Percentiles rank a stretch among this genome's conserved stretches.
Conservation (phyloP, 2,113 vertebrate species). For the Cisticola juncidis region DNA sequence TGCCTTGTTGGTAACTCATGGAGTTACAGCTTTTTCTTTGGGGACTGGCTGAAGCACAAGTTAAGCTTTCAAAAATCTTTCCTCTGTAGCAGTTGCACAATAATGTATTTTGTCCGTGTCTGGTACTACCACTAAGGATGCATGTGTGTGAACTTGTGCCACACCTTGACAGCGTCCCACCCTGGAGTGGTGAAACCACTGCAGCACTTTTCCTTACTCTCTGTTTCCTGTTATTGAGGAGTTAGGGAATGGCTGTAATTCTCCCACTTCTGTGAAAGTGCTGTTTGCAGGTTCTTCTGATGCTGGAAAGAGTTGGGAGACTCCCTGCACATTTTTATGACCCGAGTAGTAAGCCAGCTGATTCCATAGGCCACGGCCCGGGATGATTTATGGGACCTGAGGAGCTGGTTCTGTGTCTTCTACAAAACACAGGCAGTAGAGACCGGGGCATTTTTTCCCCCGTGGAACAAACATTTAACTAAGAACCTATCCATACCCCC, state of each 20-base stretch:
- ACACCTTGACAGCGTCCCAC: not conserved
- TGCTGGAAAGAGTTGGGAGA: not conserved
- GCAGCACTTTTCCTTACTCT: not conserved
- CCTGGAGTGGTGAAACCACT: not conserved
- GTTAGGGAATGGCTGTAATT: not conserved
- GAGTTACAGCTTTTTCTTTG: not conserved
- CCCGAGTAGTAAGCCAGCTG: not conserved
- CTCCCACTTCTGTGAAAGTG: not conserved
- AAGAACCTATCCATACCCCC: not conserved
- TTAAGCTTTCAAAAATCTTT: not conserved
- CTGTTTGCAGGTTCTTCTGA: not conserved
- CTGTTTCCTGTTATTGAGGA: not conserved
- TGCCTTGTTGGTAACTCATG: not conserved
- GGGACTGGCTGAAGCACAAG: not conserved
- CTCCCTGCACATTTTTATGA: not conserved
- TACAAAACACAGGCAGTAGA: not conserved
- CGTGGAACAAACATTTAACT: not conserved
- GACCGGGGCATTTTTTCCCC: not conserved
- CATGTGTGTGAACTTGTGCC: not conserved
- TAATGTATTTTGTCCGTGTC: not conserved
- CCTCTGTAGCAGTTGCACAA: accelerated
- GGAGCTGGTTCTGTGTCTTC: not conserved
- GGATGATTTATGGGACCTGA: not conserved
- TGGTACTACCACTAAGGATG: accelerated
- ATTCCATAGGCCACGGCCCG: not conserved